Conservation (phyloP, 2,797 vertebrate species). For the Bradypodion pumilum region DNA sequence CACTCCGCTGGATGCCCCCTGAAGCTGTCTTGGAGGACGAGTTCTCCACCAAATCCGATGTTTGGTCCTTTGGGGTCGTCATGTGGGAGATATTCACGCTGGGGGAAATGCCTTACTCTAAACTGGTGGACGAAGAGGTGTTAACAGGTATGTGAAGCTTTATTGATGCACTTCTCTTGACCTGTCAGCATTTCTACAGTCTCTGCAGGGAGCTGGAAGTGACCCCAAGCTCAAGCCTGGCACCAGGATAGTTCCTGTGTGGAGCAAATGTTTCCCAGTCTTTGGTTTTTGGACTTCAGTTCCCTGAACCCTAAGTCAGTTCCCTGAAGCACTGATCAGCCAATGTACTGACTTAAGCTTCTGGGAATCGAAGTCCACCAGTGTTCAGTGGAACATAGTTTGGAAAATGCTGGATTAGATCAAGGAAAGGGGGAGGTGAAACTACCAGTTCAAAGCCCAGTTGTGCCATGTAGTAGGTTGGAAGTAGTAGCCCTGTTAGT, state of each 20-base stretch:
- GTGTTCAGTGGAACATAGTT: too few species aligned
- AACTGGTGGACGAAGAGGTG: conserved; percentile 87
- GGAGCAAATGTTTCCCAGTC: too few species aligned
- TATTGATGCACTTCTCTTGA: not conserved
- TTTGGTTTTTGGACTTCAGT: too few species aligned
- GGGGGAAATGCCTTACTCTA: conserved; percentile 88
- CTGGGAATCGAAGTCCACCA: not conserved
- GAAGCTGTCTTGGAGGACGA: conserved; percentile 93
- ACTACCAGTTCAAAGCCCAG: too few species aligned
- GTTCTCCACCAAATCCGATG: conserved; percentile 94
- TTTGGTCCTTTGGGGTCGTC: conserved; percentile 95
- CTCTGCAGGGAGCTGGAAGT: not conserved
- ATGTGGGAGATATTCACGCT: conserved; percentile 97
- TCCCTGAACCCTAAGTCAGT: too few species aligned
- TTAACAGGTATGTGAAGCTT: conserved; percentile 82
- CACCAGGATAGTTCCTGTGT: not conserved
- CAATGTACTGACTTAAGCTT: too few species aligned
- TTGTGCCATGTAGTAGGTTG: too few species aligned
- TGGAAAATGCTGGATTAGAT: too few species aligned
- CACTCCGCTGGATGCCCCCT: conserved; percentile 92
- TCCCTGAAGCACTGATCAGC: too few species aligned
- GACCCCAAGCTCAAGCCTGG: not conserved
- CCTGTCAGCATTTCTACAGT: not conserved
- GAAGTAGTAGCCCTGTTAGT: too few species aligned
- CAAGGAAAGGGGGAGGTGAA: not conserved